A percentile compares a stretch with the other conserved stretches of the same genome.
Conservation (phyloP, 1,140 invertebrate species). For the Steinernema khuongi region DNA sequence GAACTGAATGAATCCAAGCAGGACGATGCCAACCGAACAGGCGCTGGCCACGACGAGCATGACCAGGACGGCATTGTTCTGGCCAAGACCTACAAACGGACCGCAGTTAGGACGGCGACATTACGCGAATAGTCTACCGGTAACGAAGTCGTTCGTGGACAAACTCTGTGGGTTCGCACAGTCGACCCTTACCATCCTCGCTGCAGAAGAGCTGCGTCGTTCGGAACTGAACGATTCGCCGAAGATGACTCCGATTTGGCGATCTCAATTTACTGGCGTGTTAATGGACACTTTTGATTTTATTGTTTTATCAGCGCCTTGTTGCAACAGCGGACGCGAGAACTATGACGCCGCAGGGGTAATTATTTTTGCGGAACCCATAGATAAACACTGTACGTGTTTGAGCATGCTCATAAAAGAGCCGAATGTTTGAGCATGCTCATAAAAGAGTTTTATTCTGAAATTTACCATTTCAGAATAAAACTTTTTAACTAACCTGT, state of each 20-base stretch:
- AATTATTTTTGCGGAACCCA: neutral
- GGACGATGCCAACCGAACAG: neutral
- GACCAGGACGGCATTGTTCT: neutral
- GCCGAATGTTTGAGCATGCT: too few relatives aligned
- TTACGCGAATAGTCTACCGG: neutral
- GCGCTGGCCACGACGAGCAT: neutral
- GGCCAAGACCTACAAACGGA: neutral
- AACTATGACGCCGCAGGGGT: neutral
- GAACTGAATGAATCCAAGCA: neutral
- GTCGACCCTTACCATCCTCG: neutral
- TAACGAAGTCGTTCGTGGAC: neutral
- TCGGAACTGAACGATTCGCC: neutral
- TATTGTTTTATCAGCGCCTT: neutral
- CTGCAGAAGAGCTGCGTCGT: neutral
- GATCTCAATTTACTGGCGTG: neutral
- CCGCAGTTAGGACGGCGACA: neutral
- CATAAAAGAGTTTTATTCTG: too few relatives aligned
- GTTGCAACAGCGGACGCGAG: neutral
- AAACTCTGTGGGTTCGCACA: neutral
- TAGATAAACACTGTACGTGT: constrained; percentile 6
- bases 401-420: too few relatives aligned
- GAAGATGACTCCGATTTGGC: neutral
- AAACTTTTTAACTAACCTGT: too few relatives aligned
- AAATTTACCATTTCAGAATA: too few relatives aligned
- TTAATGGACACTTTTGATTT: constrained; percentile 3